phyloP scores from a whole-genome alignment of 2,888 invertebrate species.

The Calliopum simillimum region DNA sequence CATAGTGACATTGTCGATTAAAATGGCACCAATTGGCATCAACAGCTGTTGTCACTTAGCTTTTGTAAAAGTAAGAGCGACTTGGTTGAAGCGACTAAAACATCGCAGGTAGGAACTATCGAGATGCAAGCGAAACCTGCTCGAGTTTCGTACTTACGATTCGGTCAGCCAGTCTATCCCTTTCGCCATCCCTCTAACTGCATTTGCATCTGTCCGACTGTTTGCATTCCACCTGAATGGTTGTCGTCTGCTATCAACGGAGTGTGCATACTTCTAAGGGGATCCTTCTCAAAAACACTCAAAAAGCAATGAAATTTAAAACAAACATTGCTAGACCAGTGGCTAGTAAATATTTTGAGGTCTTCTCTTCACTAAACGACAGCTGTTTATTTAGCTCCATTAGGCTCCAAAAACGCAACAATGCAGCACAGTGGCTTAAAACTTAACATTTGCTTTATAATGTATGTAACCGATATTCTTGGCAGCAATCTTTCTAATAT shows the following conservation, averaged over 20 bases:
- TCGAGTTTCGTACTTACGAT: too few species aligned
- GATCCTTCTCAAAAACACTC: neutral
- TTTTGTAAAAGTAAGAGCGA: too few species aligned
- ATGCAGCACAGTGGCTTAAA: neutral
- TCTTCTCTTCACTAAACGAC: neutral
- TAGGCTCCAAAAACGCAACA: neutral
- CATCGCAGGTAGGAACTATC: too few species aligned
- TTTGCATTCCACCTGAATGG: neutral
- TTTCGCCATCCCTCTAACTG: neutral
- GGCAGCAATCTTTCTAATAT: too few species aligned
- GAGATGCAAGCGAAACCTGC: too few species aligned
- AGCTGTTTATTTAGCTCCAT: conserved; percentile 22
- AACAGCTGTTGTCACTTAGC: too few species aligned
- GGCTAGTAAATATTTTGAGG: neutral
- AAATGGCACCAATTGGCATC: too few species aligned
- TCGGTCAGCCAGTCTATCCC: neutral
- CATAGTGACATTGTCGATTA: too few species aligned
- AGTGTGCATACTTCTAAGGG: conserved; percentile 18
- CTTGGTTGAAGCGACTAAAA: too few species aligned
- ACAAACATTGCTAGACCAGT: conserved; percentile 1
- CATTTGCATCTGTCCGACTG: neutral
- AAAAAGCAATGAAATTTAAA: conserved; percentile 22
- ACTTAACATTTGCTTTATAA: too few species aligned
- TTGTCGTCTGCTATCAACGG: conserved; percentile 11
- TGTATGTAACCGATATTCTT: too few species aligned